These are phyloP conservation scores for Promerops cafer DNA, from an alignment of 2,113 vertebrate species.

Conservation along the genomic window DNA sequence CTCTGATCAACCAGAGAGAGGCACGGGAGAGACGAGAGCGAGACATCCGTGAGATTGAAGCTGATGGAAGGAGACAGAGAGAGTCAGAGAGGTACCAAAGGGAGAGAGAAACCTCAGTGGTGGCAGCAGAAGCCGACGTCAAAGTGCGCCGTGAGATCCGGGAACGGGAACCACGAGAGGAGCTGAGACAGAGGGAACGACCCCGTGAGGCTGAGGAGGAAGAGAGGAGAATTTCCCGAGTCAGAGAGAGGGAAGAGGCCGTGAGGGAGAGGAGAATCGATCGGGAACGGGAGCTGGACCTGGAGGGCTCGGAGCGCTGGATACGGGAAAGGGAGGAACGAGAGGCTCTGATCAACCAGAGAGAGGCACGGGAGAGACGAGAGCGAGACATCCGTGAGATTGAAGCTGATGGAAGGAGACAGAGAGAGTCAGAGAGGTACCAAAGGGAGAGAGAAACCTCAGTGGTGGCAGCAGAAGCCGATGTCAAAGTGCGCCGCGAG, in stretches of 20 bases:
- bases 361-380: not conserved
- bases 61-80: not conserved
- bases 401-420: not conserved
- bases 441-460: not conserved
- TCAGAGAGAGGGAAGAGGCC: not conserved
- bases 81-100: not conserved
- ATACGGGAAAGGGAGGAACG: not conserved
- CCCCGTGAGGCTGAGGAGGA: not conserved
- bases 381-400: accelerated
- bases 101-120: not conserved
- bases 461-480: no score
- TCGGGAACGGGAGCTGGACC: accelerated
- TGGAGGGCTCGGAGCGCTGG: accelerated
- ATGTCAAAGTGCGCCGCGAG: no score
- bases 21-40: not conserved
- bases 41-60: not conserved
- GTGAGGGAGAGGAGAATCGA: not conserved
- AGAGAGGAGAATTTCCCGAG: not conserved
- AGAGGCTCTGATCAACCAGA: accelerated
- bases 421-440: not conserved
- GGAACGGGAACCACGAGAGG: accelerated
- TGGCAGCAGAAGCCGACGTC: not conserved
- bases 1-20: accelerated
- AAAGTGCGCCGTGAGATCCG: not conserved
- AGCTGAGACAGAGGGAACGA: not conserved